A percentile compares a stretch with the other conserved stretches of the same genome.
Conservation (phyloP, 1,140 invertebrate species). For the Agraylea sexmaculata region DNA sequence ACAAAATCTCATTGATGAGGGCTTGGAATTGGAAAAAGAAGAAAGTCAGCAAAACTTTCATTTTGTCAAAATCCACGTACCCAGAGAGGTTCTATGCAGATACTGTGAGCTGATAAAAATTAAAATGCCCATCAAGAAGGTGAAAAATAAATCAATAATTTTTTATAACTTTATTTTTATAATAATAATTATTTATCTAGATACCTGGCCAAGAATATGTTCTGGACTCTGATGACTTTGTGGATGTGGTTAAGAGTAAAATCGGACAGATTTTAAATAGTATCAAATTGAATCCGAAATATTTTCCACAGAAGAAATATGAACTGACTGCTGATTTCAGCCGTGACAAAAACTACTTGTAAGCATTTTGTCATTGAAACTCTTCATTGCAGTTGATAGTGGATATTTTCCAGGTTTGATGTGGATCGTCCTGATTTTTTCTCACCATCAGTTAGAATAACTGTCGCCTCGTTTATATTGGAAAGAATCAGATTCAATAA, state of each 20-base stretch:
- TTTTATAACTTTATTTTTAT: neutral
- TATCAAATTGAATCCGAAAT: conserved; percentile 42
- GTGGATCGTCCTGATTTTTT: conserved; percentile 72
- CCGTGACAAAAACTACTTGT: conserved; percentile 79
- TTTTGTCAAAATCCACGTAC: conserved; percentile 67
- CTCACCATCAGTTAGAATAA: conserved; percentile 67
- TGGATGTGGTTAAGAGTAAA: conserved; percentile 11
- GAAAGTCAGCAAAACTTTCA: conserved; percentile 43
- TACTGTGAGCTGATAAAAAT: conserved; percentile 83
- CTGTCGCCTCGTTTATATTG: conserved; percentile 85
- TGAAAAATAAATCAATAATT: conserved; percentile 25
- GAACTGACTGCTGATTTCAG: conserved; percentile 75
- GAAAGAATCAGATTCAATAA: conserved; percentile 72
- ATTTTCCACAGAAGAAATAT: conserved; percentile 59
- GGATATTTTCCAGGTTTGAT: conserved; percentile 64
- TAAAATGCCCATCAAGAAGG: conserved; percentile 75
- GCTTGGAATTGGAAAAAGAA: conserved; percentile 49
- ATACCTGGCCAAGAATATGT: conserved; percentile 15
- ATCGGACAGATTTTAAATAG: conserved; percentile 8
- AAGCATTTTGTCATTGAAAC: conserved; percentile 30
- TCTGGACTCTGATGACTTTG: conserved; percentile 14
- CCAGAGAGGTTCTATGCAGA: conserved; percentile 63
- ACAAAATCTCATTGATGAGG: conserved; percentile 44
- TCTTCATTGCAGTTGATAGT: neutral
- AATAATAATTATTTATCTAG: conserved; percentile 1